Conservation (phyloP, 1,140 invertebrate genomes). For the Drosophila quadrilineata region DNA sequence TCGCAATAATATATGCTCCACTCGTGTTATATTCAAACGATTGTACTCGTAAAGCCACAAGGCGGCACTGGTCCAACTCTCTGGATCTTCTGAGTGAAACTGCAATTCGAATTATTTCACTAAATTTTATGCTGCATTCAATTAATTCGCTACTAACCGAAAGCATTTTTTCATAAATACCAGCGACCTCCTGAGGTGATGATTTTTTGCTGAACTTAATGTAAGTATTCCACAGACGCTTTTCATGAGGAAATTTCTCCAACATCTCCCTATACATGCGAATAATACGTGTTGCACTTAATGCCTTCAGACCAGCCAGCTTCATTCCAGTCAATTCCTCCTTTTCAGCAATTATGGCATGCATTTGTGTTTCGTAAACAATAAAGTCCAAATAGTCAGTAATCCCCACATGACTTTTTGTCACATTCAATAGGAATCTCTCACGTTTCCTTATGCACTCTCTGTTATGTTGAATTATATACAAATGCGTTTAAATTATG, state of each 20-base stretch:
- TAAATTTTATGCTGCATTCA: background rate
- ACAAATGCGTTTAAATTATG: background rate
- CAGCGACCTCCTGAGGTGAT: conserved; percentile 58
- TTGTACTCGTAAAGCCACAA: conserved; percentile 69
- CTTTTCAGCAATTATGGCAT: conserved; percentile 57
- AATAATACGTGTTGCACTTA: conserved; percentile 56
- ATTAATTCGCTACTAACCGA: conserved; percentile 37
- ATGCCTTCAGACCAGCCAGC: conserved; percentile 48
- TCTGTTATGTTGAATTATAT: conserved; percentile 28
- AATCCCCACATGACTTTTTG: conserved; percentile 48
- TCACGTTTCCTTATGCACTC: conserved; percentile 62
- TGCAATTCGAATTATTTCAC: conserved; percentile 14
- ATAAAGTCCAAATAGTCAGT: conserved; percentile 69
- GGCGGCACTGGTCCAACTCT: conserved; percentile 63
- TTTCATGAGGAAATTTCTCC: conserved; percentile 54
- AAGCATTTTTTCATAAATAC: conserved; percentile 77
- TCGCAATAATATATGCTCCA: conserved; percentile 63
- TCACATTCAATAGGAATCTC: conserved; percentile 49
- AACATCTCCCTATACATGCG: conserved; percentile 67
- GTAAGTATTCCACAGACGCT: conserved; percentile 60
- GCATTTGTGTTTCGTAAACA: conserved; percentile 66
- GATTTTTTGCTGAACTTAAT: conserved; percentile 69
- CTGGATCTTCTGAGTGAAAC: conserved; percentile 65
- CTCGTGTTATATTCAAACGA: conserved; percentile 47
- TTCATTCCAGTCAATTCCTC: conserved; percentile 50